Conservation (phyloP, 2,888 invertebrate genomes). For the Orthonevra nobilis region DNA sequence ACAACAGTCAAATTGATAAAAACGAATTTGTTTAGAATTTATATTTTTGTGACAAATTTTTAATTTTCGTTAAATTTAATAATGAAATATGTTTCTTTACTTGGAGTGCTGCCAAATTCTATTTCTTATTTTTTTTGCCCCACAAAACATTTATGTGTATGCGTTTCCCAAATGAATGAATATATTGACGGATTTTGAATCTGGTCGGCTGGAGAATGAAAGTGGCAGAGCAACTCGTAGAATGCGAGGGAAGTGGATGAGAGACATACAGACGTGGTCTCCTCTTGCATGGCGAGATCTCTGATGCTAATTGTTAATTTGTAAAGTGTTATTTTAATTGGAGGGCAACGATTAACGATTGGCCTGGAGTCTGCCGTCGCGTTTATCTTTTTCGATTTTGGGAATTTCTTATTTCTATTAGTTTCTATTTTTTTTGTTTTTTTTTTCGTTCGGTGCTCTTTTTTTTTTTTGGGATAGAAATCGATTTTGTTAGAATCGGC, state of each 20-base stretch:
- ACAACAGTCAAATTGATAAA: no score
- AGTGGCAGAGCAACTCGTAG: no score
- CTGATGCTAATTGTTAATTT: constrained; percentile 66
- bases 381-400: constrained; percentile 31
- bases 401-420: no score
- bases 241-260: no score
- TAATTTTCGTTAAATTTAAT: constrained; percentile 40
- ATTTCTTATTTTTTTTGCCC: neutral
- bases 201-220: no score
- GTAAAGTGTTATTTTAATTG: constrained; percentile 69
- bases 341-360: constrained; percentile 65
- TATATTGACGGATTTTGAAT: constrained; percentile 55
- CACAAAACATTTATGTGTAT: constrained; percentile 20
- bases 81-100: constrained; percentile 33
- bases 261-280: no score
- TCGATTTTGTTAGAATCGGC: constrained; percentile 37
- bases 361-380: constrained; percentile 39
- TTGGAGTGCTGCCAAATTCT: constrained; percentile 39
- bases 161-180: constrained; percentile 45
- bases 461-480: constrained; percentile 7
- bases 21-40: neutral
- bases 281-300: constrained; percentile 2
- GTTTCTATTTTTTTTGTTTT: neutral
- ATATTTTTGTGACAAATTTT: constrained; percentile 49
- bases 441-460: no score